phyloP scores from a whole-genome alignment of 2,888 invertebrate species.

The Apotomis turbidana region DNA sequence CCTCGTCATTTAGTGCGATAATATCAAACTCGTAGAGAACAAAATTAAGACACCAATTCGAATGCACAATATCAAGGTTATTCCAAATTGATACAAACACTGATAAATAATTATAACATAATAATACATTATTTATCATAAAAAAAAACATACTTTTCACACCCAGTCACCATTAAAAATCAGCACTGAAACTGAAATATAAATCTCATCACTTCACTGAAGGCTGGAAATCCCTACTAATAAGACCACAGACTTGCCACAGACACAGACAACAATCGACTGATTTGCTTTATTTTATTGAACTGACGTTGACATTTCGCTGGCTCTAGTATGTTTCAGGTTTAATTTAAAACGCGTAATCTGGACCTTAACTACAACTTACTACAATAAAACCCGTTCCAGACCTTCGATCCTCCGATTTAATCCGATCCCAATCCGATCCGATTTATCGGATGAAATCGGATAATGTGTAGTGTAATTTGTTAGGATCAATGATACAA shows the following conservation, averaged over 20 bases:
- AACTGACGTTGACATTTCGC: conserved; percentile 37
- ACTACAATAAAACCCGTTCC: too few species aligned
- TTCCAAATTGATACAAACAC: conserved; percentile 7
- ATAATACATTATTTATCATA: background rate
- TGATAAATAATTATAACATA: background rate
- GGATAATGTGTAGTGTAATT: too few species aligned
- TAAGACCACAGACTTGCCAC: conserved; percentile 15
- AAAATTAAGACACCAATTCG: conserved; percentile 31
- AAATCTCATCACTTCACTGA: conserved; percentile 17
- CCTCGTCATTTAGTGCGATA: conserved; percentile 8
- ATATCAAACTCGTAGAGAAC: conserved; percentile 16
- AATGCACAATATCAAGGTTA: conserved; percentile 41
- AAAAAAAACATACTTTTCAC: conserved; percentile 26
- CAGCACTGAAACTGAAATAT: conserved; percentile 30
- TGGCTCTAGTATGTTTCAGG: background rate
- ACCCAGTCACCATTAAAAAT: conserved; percentile 24
- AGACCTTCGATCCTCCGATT: too few species aligned
- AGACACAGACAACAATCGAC: conserved; percentile 22
- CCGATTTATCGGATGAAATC: too few species aligned
- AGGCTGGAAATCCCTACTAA: conserved; percentile 30
- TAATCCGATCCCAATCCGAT: too few species aligned
- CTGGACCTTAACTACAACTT: background rate
- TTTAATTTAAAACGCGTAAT: background rate
- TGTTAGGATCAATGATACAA: too few species aligned
- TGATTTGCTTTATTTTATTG: conserved; percentile 14